These are phyloP conservation scores for Leptinotarsa defecta DNA, from an alignment of 1,140 invertebrate genomes.

Conservation along the genomic window DNA sequence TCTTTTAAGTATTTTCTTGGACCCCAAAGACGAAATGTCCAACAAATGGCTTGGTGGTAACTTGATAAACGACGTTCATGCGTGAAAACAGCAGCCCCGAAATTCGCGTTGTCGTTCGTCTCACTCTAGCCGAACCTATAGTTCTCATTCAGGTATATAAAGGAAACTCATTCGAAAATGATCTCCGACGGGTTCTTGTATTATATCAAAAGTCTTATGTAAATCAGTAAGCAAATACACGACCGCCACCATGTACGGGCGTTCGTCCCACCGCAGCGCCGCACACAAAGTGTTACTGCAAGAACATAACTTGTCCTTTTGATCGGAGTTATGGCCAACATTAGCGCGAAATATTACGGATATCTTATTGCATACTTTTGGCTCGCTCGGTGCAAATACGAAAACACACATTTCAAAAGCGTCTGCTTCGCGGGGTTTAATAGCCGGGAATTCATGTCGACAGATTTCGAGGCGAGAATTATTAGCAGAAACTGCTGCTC, in stretches of 20 bases:
- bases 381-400: neutral
- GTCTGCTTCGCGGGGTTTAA: conserved; percentile 1
- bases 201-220: conserved; percentile 25
- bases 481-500: neutral
- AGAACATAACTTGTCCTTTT: conserved; percentile 42
- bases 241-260: conserved; percentile 32
- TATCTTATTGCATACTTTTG: conserved; percentile 36
- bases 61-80: too few species aligned
- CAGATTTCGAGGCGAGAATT: neutral
- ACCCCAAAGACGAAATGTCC: too few species aligned
- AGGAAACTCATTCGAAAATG: neutral
- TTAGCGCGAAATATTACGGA: conserved; percentile 43
- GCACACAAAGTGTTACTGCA: conserved; percentile 43
- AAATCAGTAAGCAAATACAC: conserved; percentile 40
- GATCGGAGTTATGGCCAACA: conserved; percentile 41
- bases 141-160: too few species aligned
- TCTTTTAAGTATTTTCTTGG: too few species aligned
- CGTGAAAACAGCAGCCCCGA: too few species aligned
- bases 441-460: conserved; percentile 7
- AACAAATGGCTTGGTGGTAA: too few species aligned
- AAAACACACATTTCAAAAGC: conserved; percentile 22
- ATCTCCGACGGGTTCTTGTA: neutral
- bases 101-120: too few species aligned
- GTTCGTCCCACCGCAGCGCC: conserved; percentile 27
- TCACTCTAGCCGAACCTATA: too few species aligned